These are phyloP conservation scores for Staurois parvus DNA, from an alignment of 2,797 vertebrate species.

Conservation along the genomic window DNA sequence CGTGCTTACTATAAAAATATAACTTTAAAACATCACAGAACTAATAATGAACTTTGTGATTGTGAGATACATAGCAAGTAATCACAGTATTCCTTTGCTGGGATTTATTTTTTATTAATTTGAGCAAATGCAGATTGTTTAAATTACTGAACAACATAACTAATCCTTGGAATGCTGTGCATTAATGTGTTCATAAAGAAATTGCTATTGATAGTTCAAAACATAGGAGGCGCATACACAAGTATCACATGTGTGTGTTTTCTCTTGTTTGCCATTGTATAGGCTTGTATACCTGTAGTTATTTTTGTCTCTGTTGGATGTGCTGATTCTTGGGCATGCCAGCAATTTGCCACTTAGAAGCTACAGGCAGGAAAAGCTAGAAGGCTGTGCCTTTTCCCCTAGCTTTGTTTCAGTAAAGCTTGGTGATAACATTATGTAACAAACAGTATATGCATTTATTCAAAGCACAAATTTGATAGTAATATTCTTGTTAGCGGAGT, in stretches of 20 bases:
- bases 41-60: too few relatives aligned
- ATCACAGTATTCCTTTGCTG: neutral
- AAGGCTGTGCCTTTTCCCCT: conserved; percentile 12
- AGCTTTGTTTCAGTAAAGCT: neutral
- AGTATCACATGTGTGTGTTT: neutral
- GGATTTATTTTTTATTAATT: neutral
- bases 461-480: conserved; percentile 68
- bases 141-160: neutral
- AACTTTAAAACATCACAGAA: too few relatives aligned
- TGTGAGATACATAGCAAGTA: neutral
- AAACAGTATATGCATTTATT: neutral
- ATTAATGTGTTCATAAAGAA: neutral
- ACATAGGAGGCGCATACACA: neutral
- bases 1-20: too few relatives aligned
- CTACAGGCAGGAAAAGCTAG: neutral
- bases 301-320: neutral
- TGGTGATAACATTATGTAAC: neutral
- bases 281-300: neutral
- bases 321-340: neutral
- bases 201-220: neutral
- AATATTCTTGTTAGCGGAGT: neutral
- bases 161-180: neutral
- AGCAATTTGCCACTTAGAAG: neutral
- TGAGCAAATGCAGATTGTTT: neutral
- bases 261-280: neutral